Evolutionary conservation across 2,888 invertebrate genomes (phyloP).

Genomic region (Tachina fera): DNA sequence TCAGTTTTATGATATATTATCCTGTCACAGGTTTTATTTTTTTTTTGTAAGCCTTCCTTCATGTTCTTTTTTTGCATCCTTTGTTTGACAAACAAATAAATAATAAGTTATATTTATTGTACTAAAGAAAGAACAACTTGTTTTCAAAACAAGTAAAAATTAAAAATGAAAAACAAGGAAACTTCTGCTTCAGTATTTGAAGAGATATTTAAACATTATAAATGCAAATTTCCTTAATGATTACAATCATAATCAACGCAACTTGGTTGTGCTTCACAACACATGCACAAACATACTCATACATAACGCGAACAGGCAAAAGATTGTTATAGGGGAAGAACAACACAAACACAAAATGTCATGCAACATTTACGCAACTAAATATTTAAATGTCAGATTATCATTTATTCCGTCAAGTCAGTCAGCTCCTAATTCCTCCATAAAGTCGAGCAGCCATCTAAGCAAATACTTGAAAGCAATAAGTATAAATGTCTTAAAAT

Average conservation of each 20-base stretch:
- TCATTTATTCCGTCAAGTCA: slow-evolving; percentile 60
- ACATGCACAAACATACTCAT: not conserved
- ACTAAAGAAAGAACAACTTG: slow-evolving; percentile 11
- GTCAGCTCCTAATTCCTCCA: slow-evolving; percentile 10
- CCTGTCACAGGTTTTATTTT: slow-evolving; percentile 8
- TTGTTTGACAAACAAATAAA: not conserved
- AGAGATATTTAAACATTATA: slow-evolving; percentile 64
- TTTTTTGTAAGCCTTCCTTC: not conserved
- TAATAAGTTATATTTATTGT: not conserved
- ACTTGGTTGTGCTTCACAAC: slow-evolving; percentile 17
- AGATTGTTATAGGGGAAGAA: not conserved
- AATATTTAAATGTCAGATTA: slow-evolving; percentile 81
- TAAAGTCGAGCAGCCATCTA: slow-evolving; percentile 28
- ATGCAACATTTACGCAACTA: slow-evolving; percentile 79
- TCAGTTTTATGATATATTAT: slow-evolving; percentile 53
- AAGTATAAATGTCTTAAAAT: slow-evolving; percentile 61
- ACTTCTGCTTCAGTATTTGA: slow-evolving; percentile 50
- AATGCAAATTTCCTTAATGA: slow-evolving; percentile 64
- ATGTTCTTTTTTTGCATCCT: not conserved
- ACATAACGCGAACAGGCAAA: not conserved
- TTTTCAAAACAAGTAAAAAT: not conserved
- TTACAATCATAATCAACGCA: slow-evolving; percentile 56
- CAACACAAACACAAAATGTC: slow-evolving; percentile 73
- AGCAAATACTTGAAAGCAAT: slow-evolving; percentile 61
- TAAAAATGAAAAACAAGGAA: slow-evolving; percentile 1